Evolutionary conservation across 2,113 vertebrate genomes (phyloP).

Genomic region (Phocoena sinus): DNA sequence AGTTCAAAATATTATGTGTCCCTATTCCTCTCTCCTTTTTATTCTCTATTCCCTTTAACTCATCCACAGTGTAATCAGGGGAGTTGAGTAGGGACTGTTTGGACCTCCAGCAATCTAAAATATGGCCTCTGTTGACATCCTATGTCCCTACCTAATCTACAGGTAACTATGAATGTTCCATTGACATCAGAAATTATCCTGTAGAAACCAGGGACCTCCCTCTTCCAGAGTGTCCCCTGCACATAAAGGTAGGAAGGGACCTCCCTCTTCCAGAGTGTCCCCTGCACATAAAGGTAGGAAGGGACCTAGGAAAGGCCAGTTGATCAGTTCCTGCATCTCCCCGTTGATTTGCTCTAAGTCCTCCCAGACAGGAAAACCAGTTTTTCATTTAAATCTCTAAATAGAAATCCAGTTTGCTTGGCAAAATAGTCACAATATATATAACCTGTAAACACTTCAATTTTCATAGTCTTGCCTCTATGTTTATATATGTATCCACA

Average conservation of each 20-base stretch:
- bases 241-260: not conserved
- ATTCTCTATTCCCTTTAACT: not conserved
- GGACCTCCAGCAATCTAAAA: not conserved
- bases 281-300: not conserved
- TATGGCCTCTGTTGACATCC: not conserved
- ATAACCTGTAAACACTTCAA: not conserved
- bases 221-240: not conserved
- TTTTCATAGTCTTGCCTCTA: not conserved
- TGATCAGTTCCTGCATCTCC: not conserved
- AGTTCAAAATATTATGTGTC: not conserved
- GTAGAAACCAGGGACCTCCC: not conserved
- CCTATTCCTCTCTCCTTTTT: not conserved
- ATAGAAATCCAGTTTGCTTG: not conserved
- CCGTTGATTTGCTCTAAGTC: not conserved
- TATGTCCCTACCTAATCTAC: not conserved
- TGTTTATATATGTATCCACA: not conserved
- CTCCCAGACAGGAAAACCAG: not conserved
- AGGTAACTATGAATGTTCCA: not conserved
- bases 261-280: not conserved
- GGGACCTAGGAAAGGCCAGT: not conserved
- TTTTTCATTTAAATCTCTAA: constrained; percentile 18
- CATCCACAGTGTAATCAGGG: not conserved
- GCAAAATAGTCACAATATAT: not conserved
- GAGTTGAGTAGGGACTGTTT: not conserved
- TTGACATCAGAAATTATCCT: not conserved